Evolutionary conservation across 2,113 vertebrate species (phyloP).

Genomic region (Neotoma lepida): DNA sequence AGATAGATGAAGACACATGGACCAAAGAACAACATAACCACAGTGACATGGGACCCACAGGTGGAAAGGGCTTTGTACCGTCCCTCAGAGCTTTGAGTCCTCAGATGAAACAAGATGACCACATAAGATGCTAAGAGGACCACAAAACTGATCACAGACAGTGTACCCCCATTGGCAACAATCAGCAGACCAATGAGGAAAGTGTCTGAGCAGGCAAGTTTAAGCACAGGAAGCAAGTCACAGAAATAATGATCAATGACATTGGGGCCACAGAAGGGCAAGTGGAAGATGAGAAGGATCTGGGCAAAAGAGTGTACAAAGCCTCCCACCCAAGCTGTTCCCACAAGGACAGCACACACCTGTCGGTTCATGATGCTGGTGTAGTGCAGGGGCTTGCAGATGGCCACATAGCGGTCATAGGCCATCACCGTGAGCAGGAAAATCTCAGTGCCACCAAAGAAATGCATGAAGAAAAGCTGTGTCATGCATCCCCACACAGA

Average conservation of each 20-base stretch:
- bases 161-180: slow-evolving; percentile 37
- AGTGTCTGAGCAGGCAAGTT: slow-evolving; percentile 28
- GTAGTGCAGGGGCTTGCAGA: slow-evolving; percentile 70
- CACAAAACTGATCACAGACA: slow-evolving; percentile 55
- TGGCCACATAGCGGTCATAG: slow-evolving; percentile 61
- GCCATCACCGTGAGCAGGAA: slow-evolving; percentile 67
- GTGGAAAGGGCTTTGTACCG: slow-evolving; percentile 67
- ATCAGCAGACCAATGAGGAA: slow-evolving; percentile 46
- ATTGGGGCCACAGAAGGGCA: not conserved
- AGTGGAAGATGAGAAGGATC: not conserved
- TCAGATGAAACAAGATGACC: slow-evolving; percentile 64
- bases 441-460: slow-evolving; percentile 62
- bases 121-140: slow-evolving; percentile 50
- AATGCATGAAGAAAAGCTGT: slow-evolving; percentile 68
- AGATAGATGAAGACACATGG: slow-evolving; percentile 73
- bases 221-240: slow-evolving; percentile 18
- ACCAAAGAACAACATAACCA: slow-evolving; percentile 70
- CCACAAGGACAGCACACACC: not conserved
- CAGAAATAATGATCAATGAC: slow-evolving; percentile 20
- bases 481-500: slow-evolving; percentile 61
- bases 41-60: slow-evolving; percentile 49
- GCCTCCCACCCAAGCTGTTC: not conserved
- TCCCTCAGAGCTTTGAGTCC: slow-evolving; percentile 30
- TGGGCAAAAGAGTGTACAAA: slow-evolving; percentile 1
- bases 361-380: not conserved